phyloP scores from a whole-genome alignment of 2,797 vertebrate species.

The Pangasius larnaudii region DNA sequence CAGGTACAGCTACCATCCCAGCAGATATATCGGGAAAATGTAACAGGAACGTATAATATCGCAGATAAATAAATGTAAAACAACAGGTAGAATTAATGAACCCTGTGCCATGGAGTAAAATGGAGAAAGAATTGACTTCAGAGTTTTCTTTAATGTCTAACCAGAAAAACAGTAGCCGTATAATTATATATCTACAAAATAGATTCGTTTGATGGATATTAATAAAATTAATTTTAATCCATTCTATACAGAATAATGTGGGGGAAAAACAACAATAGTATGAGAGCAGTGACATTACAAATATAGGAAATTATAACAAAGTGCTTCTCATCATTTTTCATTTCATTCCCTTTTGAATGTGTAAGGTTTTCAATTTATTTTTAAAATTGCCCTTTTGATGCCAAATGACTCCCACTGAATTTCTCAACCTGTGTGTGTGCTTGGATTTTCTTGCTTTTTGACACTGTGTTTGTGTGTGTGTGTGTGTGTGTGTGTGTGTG shows the following conservation, averaged over 20 bases:
- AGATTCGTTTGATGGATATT: not conserved
- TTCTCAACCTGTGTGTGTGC: not conserved
- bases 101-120: not conserved
- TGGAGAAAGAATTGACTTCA: not conserved
- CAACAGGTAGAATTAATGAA: not conserved
- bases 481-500: not conserved
- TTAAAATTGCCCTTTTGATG: not conserved
- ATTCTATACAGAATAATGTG: not conserved
- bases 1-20: slow-evolving; percentile 67
- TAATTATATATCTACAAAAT: not conserved
- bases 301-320: not conserved
- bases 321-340: not conserved
- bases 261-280: not conserved
- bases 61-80: not conserved
- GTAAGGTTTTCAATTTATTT: not conserved
- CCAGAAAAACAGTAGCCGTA: not conserved
- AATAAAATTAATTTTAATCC: not conserved
- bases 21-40: not conserved
- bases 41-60: not conserved
- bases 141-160: not conserved
- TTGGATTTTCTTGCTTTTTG: not conserved
- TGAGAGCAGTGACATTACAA: not conserved
- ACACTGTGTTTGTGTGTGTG: not conserved
- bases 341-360: not conserved
- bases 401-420: not conserved